Evolutionary conservation across 2,888 invertebrate genomes (phyloP).

Genomic region (Crepidodera aurea): DNA sequence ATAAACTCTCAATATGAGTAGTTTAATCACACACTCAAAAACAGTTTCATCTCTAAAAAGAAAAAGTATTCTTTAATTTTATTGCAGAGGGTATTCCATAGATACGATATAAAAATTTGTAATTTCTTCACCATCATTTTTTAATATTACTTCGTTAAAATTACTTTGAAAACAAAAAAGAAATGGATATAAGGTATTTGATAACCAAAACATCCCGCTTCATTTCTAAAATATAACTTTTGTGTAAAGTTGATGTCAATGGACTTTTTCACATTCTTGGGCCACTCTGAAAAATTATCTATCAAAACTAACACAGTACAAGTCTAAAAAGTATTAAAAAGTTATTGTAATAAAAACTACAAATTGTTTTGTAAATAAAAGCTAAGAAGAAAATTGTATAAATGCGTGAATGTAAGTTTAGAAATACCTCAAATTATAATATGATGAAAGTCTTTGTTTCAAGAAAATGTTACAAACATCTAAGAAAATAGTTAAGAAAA

Average conservation of each 20-base stretch:
- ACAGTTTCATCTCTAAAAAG: no score
- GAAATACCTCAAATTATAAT: constrained; percentile 50
- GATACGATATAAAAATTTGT: no score
- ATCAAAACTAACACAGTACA: constrained; percentile 53
- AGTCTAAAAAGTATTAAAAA: constrained; percentile 19
- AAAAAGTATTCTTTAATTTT: no score
- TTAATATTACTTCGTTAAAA: no score
- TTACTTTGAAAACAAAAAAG: no score
- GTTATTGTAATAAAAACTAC: constrained; percentile 11
- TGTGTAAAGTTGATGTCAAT: background rate
- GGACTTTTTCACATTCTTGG: background rate
- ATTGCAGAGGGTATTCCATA: no score
- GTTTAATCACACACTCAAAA: no score
- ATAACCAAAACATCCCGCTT: no score
- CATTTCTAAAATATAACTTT: no score
- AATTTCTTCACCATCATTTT: no score
- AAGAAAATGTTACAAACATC: constrained; percentile 49
- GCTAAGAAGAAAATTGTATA: constrained; percentile 40
- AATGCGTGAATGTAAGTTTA: constrained; percentile 2
- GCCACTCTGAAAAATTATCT: constrained; percentile 16
- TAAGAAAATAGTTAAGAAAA: constrained; percentile 43
- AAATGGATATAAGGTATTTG: no score
- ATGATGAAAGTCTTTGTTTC: constrained; percentile 46
- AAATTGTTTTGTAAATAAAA: constrained; percentile 16
- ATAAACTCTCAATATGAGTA: no score